These are phyloP conservation scores for Atethmia centrago DNA, from an alignment of 2,888 invertebrate species.

Conservation along the genomic window DNA sequence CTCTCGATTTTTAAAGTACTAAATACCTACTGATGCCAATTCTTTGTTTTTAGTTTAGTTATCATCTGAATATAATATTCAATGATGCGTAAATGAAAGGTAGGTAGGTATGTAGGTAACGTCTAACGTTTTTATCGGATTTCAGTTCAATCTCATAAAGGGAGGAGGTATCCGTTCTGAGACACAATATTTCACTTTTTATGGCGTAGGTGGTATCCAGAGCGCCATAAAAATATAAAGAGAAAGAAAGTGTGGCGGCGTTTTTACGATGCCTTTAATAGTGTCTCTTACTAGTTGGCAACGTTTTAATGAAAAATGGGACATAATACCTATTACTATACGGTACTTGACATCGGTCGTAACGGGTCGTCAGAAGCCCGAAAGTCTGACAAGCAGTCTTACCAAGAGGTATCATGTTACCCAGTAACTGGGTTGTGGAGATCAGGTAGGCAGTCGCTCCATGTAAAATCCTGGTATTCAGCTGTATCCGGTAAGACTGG, in stretches of 20 bases:
- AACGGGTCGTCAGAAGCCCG: too few relatives aligned
- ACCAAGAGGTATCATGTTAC: too few relatives aligned
- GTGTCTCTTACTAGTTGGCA: constrained; percentile 77
- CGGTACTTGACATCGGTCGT: too few relatives aligned
- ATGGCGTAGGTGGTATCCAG: constrained; percentile 86
- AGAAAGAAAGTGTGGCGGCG: constrained; percentile 81
- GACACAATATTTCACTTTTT: constrained; percentile 89
- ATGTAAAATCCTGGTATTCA: too few relatives aligned
- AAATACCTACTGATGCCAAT: neutral
- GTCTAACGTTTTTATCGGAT: constrained; percentile 78
- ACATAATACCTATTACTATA: constrained; percentile 18
- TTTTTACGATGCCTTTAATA: constrained; percentile 84
- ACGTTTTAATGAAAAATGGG: constrained; percentile 62
- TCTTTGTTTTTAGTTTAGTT: neutral
- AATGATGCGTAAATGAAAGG: constrained; percentile 8
- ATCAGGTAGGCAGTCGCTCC: too few relatives aligned
- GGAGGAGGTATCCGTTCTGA: constrained; percentile 83
- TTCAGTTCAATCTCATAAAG: constrained; percentile 86
- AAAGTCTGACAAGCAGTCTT: too few relatives aligned
- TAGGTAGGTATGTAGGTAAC: constrained; percentile 37
- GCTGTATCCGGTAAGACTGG: too few relatives aligned
- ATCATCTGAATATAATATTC: constrained; percentile 11
- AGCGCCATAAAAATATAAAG: constrained; percentile 85
- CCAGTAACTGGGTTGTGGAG: too few relatives aligned
- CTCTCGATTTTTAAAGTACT: neutral